Percentiles rank a stretch among this genome's conserved stretches.
These are phyloP conservation scores for Paedocypris micromegethes DNA, from an alignment of 2,797 vertebrate species.

Conservation along the genomic window DNA sequence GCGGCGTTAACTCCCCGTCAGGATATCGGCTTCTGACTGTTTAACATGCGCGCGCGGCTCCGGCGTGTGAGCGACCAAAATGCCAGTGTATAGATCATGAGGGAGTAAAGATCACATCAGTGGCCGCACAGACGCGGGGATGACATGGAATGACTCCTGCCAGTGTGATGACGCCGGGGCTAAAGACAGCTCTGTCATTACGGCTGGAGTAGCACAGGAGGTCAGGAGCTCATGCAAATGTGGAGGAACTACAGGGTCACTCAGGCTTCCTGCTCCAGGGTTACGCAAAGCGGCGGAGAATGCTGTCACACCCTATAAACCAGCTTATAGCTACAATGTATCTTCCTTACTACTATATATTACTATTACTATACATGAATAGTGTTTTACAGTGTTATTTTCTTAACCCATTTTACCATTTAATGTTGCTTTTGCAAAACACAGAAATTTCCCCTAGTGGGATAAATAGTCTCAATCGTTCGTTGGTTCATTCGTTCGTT, in stretches of 20 bases:
- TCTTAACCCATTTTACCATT: too few relatives aligned
- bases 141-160: conserved; percentile 98
- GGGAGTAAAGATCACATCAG: conserved; percentile 99
- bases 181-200: conserved; percentile 99
- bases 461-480: too few relatives aligned
- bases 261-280: conserved; percentile 14
- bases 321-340: background rate
- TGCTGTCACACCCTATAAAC: background rate
- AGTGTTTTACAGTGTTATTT: too few relatives aligned
- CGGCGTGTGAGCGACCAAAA: conserved; percentile 88
- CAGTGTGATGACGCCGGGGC: conserved; percentile 78
- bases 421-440: too few relatives aligned
- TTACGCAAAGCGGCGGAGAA: conserved; percentile 16
- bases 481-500: too few relatives aligned
- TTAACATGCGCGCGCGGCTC: conserved; percentile 91
- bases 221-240: conserved; percentile 29
- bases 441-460: too few relatives aligned
- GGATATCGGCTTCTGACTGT: conserved; percentile 78
- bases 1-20: conserved; percentile 59
- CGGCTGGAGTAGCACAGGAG: background rate
- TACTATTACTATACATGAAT: too few relatives aligned
- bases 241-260: background rate
- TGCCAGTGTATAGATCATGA: conserved; percentile 99
- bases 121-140: conserved; percentile 84
- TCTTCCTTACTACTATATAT: too few relatives aligned